phyloP scores from a whole-genome alignment of 1,140 invertebrate species.

The Spodoptera litura region DNA sequence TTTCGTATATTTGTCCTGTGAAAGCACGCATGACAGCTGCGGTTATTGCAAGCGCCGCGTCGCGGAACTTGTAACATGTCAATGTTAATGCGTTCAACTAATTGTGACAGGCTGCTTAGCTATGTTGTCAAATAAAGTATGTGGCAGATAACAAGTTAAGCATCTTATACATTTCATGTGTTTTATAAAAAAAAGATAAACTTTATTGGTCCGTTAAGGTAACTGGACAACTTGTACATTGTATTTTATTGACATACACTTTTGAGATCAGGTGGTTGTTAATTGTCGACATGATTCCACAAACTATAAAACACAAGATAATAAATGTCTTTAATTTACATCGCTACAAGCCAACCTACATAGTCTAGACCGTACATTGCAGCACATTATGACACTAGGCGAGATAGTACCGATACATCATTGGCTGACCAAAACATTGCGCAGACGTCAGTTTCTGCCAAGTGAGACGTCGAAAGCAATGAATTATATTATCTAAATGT shows the following conservation, averaged over 20 bases:
- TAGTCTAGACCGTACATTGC: conserved; percentile 4
- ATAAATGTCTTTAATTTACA: too few relatives aligned
- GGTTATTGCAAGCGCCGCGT: neutral
- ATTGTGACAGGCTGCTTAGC: neutral
- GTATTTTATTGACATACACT: too few relatives aligned
- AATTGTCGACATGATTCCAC: too few relatives aligned
- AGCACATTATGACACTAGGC: neutral
- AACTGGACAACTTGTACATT: too few relatives aligned
- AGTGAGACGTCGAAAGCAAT: conserved; percentile 14
- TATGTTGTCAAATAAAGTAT: too few relatives aligned
- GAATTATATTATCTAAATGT: conserved; percentile 25
- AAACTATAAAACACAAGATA: too few relatives aligned
- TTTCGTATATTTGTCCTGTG: conserved; percentile 25
- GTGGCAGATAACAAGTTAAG: too few relatives aligned
- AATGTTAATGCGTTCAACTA: neutral
- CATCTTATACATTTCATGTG: too few relatives aligned
- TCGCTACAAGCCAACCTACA: too few relatives aligned
- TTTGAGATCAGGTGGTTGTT: too few relatives aligned
- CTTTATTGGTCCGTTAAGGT: too few relatives aligned
- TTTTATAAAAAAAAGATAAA: too few relatives aligned
- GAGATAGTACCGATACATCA: conserved; percentile 8
- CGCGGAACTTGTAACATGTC: neutral
- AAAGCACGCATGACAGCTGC: conserved; percentile 23
- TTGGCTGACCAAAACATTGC: neutral
- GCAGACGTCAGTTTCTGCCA: conserved; percentile 9